A percentile compares a stretch with the other conserved stretches of the same genome.
Conservation (phyloP, 2,113 vertebrate species). For the Anolis sagrei region DNA sequence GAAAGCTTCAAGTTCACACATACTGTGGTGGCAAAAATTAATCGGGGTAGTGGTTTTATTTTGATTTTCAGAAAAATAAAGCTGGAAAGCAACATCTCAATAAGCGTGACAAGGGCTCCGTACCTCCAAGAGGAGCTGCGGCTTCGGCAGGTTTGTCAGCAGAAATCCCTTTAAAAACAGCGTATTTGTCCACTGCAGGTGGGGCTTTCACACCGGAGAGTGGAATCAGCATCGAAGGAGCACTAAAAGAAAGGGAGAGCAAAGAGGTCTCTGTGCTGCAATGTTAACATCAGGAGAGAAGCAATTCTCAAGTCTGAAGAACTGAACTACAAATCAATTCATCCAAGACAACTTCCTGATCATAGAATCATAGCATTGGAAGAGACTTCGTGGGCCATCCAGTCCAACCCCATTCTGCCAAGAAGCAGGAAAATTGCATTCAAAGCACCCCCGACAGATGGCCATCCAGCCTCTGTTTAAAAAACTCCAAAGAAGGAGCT, state of each 20-base stretch:
- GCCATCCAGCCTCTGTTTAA: too few relatives aligned
- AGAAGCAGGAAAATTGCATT: too few relatives aligned
- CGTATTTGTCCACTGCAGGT: slow-evolving; percentile 89
- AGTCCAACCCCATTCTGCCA: too few relatives aligned
- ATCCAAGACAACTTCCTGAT: too few relatives aligned
- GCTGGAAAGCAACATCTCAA: not conserved
- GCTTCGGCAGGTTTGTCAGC: slow-evolving; percentile 86
- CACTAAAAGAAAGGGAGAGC: slow-evolving; percentile 72
- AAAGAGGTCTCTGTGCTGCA: slow-evolving; percentile 26
- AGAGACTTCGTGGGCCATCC: too few relatives aligned
- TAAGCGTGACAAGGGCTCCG: slow-evolving; percentile 28
- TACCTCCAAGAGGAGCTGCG: slow-evolving; percentile 86
- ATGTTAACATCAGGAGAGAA: not conserved
- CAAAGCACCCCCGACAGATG: too few relatives aligned
- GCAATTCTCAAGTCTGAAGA: not conserved
- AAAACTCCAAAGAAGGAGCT: too few relatives aligned
- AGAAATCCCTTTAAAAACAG: slow-evolving; percentile 93
- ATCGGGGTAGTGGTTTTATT: too few relatives aligned
- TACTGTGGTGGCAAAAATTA: too few relatives aligned
- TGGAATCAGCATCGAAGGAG: slow-evolving; percentile 88
- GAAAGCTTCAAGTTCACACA: too few relatives aligned
- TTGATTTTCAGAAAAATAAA: not conserved
- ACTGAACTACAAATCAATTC: too few relatives aligned
- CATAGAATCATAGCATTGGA: too few relatives aligned
- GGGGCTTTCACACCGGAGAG: slow-evolving; percentile 83